Conservation (phyloP, 1,140 invertebrate genomes). For the Drosophila parabipectinata region DNA sequence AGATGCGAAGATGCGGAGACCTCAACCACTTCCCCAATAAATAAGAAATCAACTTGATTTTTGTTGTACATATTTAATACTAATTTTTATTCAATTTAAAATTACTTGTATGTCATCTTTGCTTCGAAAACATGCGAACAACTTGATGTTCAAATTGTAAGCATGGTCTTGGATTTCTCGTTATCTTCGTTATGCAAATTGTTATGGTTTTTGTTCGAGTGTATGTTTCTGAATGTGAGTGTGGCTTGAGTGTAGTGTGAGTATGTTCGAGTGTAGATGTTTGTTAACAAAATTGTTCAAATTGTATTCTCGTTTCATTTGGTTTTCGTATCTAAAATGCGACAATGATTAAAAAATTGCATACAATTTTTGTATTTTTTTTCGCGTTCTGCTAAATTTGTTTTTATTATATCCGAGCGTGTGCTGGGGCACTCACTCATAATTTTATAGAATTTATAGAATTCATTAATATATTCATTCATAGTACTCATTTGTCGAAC, state of each 20-base stretch:
- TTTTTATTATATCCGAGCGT: conserved; percentile 8
- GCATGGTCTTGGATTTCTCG: conserved; percentile 29
- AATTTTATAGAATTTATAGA: conserved; percentile 35
- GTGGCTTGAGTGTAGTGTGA: conserved; percentile 6
- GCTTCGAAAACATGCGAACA: conserved; percentile 22
- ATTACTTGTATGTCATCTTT: conserved; percentile 77
- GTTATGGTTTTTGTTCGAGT: conserved; percentile 18
- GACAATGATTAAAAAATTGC: conserved; percentile 76
- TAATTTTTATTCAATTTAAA: conserved; percentile 83
- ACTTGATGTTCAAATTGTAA: conserved; percentile 49
- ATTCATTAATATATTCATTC: conserved; percentile 42
- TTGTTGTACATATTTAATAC: conserved; percentile 82
- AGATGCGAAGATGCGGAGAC: background rate
- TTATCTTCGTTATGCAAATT: conserved; percentile 55
- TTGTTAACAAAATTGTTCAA: conserved; percentile 26
- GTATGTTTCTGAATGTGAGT: conserved; percentile 8
- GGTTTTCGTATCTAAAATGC: conserved; percentile 63
- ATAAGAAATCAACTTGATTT: conserved; percentile 27
- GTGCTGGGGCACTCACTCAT: conserved; percentile 15
- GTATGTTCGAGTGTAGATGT: conserved; percentile 2
- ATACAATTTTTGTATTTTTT: conserved; percentile 58
- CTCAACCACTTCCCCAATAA: background rate
- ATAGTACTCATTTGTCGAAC: conserved; percentile 28
- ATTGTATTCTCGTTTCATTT: conserved; percentile 29
- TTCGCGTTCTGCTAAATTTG: conserved; percentile 4